Evolutionary conservation across 2,797 vertebrate genomes (phyloP), one percentile per base, ranked within the genome.

Genomic region (Psittacula echo): DNA sequence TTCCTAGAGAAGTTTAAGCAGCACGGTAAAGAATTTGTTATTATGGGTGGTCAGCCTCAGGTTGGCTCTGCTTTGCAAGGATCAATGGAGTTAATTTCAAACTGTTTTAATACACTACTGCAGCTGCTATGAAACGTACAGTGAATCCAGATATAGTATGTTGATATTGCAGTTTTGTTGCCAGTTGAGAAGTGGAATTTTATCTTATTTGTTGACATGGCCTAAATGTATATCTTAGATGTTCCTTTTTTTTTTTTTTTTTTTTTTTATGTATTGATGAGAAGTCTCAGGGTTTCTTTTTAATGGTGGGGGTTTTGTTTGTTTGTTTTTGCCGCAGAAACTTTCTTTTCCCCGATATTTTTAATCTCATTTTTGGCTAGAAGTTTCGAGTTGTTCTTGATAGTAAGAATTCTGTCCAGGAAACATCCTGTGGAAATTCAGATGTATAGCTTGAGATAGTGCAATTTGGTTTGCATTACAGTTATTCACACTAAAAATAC

Each of bases 21-120:
- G 34, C 41, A 12, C 22, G 3, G 65, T 60, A 84, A 80, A 85
- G 29, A 22, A 73, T 73, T 87, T 92, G 82, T 84, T 95, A 29
- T 70, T 48, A 60, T 27, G 48, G 37, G 45, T 78, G 54, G 58
- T 93, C 76, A 95, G 71, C 53, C 48, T 74, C 42, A 78, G 56
- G 67, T 83, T 68, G 62, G 45, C 56, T 95, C 34, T 95, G 51
- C 67, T 82, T 93, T 81, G 7, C 53, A 72, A 86, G 77, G 30
- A 90, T 41, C 19, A 81, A 32, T 50, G n/a, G 54, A 75, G 53
- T 92, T 97, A 2, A 76, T 84, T 92, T 93, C 73, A 68, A 54
- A 65, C 12, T 89, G 29, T 62, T 86, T 82, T 87, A 87, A 94
- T 76, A 66, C 23, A 50, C 61, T 72, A 4, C 54, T 91, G 62